Base-by-base conservation (phyloP, 2,888 invertebrate genomes). In the Ochlodes sylvanus region DNA sequence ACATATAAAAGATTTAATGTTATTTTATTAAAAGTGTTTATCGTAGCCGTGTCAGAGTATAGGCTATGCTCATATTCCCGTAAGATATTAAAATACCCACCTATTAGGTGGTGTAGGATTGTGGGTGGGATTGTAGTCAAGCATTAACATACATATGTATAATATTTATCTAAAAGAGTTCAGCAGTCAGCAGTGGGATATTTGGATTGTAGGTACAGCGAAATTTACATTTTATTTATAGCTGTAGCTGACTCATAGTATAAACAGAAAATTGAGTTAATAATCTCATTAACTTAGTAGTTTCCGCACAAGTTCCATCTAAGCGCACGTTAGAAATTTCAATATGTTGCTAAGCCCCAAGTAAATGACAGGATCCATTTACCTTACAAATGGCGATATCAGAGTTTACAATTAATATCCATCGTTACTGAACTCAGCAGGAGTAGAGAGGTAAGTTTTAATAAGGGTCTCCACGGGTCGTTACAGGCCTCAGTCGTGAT, bases 381-480 rank as follows among this genome's bases (percentile, higher is more conserved):
- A 73, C 69, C 63, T 78, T 78, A 77, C 80, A 80, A 86, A 83
- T 82, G 80, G 79, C 80, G 76, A 77, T 80, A 86, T 87, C 84
- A 82, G 86, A 84, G 84, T 84, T 50, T 81, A 82, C 81, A 86
- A 88, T 89, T 85, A 89, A 87, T 88, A 87, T 85, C 86, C 86
- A 84, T 85, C 86, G 85, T 87, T 87, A 86, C 85, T 87, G 84
- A 89, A 89, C 82, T 90, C 88, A 80, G 80, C 58, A 52, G 42
- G 55, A 55, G 65, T 56, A 34, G 82, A 81, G 81, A 83, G 84
- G 85, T 81, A 88, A 89, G 89, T 89, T 90, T 88, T 89, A 89
- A 89, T 89, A 89, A 89, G 88, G 90, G 89, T 87, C 86, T 83
- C 86, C 81, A 77, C 82, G 85, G 87, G 87, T 88, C 89, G 88